Conservation (phyloP, 1,140 invertebrate genomes). For the Harpegnathos saltator region DNA sequence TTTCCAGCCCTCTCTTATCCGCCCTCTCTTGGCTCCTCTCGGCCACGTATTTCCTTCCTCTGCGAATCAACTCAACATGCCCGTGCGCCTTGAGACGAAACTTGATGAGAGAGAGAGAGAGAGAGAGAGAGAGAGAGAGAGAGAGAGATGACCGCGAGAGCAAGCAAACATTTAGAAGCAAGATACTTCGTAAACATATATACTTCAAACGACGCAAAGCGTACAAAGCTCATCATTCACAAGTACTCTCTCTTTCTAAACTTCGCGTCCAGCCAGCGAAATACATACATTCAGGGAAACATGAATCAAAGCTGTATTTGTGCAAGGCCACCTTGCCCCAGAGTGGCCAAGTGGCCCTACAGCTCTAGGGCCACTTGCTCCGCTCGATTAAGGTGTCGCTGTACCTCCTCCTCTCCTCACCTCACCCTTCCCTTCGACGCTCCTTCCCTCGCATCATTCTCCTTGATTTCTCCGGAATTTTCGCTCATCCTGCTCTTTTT, state of each 20-base stretch:
- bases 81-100: background rate
- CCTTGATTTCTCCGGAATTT: background rate
- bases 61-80: background rate
- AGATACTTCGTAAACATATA: background rate
- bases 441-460: slow-evolving; percentile 8
- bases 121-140: too few species aligned
- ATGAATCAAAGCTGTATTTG: background rate
- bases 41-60: slow-evolving; percentile 38
- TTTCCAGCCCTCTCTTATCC: background rate
- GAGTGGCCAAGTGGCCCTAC: too few species aligned
- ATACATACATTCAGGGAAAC: background rate
- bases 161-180: too few species aligned
- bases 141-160: too few species aligned
- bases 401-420: background rate
- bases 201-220: background rate
- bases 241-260: background rate
- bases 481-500: slow-evolving; percentile 31
- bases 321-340: background rate
- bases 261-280: background rate
- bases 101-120: too few species aligned
- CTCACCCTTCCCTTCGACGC: slow-evolving; percentile 39
- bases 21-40: background rate
- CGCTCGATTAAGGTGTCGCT: background rate
- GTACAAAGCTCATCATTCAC: background rate
- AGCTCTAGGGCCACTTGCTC: too few species aligned